These are phyloP conservation scores for Zoroaster sp. DNA, from an alignment of 53 echinoderm and acorn worm genomes.

Conservation along the genomic window DNA sequence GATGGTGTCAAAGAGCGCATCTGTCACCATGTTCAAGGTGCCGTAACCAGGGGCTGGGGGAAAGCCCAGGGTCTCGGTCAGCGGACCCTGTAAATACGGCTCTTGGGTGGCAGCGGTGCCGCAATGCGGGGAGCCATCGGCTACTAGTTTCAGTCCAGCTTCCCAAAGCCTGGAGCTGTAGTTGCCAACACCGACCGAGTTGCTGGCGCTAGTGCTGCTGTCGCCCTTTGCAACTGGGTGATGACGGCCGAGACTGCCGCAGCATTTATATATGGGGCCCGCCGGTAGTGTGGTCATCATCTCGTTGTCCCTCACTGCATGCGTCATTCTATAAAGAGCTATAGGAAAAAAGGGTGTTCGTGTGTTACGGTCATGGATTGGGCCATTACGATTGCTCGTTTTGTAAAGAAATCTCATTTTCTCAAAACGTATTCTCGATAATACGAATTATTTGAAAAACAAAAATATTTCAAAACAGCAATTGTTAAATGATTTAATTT, in stretches of 20 bases:
- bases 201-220: not conserved
- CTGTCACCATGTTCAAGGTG: conserved; percentile 43
- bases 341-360: not conserved
- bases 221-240: not conserved
- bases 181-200: conserved; percentile 26
- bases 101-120: conserved; percentile 49
- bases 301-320: conserved; percentile 9
- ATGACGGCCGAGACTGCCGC: too few species aligned
- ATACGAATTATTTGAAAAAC: too few species aligned
- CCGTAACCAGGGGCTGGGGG: conserved; percentile 65
- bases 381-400: too few species aligned
- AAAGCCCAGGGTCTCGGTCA: conserved; percentile 70
- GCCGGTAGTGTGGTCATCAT: not conserved
- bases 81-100: conserved; percentile 50
- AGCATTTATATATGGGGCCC: too few species aligned
- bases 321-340: conserved; percentile 61
- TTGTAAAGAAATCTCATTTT: too few species aligned
- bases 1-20: conserved; percentile 56
- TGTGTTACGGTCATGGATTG: too few species aligned
- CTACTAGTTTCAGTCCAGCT: conserved; percentile 30
- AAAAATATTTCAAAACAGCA: too few species aligned
- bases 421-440: too few species aligned
- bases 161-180: conserved; percentile 50
- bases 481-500: too few species aligned
- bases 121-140: conserved; percentile 60